A percentile compares a stretch with the other conserved stretches of the same genome.
These are phyloP conservation scores for Acyrthosiphon pisum DNA, from an alignment of 1,140 invertebrate genomes.

Conservation along the genomic window DNA sequence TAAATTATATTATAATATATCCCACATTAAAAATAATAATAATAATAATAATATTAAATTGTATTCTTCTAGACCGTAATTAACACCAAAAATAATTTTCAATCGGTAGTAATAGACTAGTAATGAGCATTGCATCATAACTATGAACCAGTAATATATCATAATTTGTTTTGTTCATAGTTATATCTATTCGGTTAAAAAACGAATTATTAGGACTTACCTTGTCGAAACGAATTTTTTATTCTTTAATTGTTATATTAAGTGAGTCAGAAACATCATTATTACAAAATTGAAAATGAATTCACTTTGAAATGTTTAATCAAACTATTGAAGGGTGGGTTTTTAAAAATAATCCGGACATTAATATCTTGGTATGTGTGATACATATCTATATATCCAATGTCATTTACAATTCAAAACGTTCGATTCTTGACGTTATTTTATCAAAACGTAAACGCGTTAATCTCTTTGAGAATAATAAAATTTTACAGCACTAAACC, in stretches of 20 bases:
- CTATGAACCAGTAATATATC: neutral
- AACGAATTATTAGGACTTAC: neutral
- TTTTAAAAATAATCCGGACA: neutral
- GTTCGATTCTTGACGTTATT: neutral
- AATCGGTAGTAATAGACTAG: neutral
- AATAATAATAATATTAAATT: too few species aligned
- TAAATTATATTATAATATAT: too few species aligned
- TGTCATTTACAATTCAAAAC: neutral
- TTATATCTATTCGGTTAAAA: neutral
- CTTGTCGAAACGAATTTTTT: neutral
- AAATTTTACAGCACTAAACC: neutral
- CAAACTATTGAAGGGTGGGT: neutral
- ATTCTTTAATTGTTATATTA: neutral
- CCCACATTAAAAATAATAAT: too few species aligned
- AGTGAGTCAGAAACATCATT: neutral
- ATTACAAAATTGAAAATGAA: neutral
- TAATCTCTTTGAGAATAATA: neutral
- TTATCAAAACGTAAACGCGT: neutral
- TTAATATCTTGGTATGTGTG: neutral
- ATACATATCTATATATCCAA: neutral
- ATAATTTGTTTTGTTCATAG: neutral
- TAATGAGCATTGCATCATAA: neutral
- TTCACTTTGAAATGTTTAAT: neutral
- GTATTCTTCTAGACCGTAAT: too few species aligned
- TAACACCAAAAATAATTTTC: too few species aligned